Evolutionary conservation across 2,113 vertebrate species (phyloP).

Genomic region (Hymenochirus boettgeri): DNA sequence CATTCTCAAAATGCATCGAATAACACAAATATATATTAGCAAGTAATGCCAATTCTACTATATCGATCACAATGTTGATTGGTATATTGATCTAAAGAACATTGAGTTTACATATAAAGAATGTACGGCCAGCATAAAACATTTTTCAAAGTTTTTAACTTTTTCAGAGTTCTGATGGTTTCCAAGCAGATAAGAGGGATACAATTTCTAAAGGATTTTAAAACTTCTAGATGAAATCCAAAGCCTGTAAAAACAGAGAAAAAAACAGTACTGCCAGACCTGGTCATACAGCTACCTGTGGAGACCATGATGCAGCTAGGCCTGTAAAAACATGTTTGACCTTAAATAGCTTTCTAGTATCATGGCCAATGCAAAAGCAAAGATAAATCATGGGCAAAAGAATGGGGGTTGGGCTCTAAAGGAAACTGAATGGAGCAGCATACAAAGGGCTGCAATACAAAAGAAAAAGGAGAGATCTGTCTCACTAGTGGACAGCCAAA

Average conservation of each 20-base stretch:
- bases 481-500: background rate
- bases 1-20: too few relatives aligned
- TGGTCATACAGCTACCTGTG: conserved; percentile 11
- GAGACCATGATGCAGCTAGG: background rate
- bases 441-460: conserved; percentile 25
- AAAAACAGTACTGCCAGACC: background rate
- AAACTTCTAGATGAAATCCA: background rate
- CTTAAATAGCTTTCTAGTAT: background rate
- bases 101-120: too few relatives aligned
- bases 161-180: conserved; percentile 23
- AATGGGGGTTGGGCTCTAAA: conserved; percentile 14
- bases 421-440: conserved; percentile 12
- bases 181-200: conserved; percentile 21
- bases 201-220: background rate
- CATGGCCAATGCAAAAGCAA: conserved; percentile 5
- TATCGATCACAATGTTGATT: too few relatives aligned
- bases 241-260: conserved; percentile 6
- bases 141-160: too few relatives aligned
- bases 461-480: conserved; percentile 22
- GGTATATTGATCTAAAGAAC: too few relatives aligned
- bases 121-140: too few relatives aligned
- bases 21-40: too few relatives aligned
- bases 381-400: conserved; percentile 24
- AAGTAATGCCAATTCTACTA: too few relatives aligned
- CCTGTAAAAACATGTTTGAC: background rate